phyloP scores from a whole-genome alignment of 2,797 vertebrate species.

The Meda fulgida region DNA sequence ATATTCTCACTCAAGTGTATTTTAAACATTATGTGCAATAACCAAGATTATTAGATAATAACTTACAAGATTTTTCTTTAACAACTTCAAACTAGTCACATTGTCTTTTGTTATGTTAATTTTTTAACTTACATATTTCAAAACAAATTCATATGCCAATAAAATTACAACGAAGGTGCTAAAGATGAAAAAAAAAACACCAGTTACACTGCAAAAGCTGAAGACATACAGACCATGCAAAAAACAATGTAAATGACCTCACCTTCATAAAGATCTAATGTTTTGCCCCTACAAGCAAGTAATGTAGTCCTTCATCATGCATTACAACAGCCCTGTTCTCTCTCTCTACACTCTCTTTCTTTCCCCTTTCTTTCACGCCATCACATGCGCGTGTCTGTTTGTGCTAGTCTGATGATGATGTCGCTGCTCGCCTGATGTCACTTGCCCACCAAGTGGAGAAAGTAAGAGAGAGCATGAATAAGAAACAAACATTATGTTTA shows the following conservation, averaged over 20 bases:
- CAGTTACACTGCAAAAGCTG: background rate
- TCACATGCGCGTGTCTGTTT: slow-evolving; percentile 62
- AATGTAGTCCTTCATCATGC: slow-evolving; percentile 51
- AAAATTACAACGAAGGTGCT: slow-evolving; percentile 22
- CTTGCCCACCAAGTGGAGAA: slow-evolving; percentile 42
- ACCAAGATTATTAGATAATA: background rate
- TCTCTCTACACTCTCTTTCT: slow-evolving; percentile 42
- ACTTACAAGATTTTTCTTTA: background rate
- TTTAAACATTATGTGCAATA: background rate
- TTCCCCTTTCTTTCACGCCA: slow-evolving; percentile 43
- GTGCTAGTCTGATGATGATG: slow-evolving; percentile 58
- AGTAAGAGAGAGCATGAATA: slow-evolving; percentile 38
- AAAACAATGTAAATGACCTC: slow-evolving; percentile 35
- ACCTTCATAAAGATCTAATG: slow-evolving; percentile 53
- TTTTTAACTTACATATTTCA: background rate
- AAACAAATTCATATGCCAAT: background rate
- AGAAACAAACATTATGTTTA: slow-evolving; percentile 42
- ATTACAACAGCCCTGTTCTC: slow-evolving; percentile 50
- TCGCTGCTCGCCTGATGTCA: slow-evolving; percentile 52
- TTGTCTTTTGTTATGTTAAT: background rate
- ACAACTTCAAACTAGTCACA: background rate
- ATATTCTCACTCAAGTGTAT: background rate
- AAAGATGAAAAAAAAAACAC: background rate
- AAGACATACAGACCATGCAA: background rate
- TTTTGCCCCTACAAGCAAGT: slow-evolving; percentile 44